Evolutionary conservation across 35 echinoderm and acorn worm genomes (phyloP), one percentile per base, ranked within the genome.

Genomic region (Ophioderma brevispina): DNA sequence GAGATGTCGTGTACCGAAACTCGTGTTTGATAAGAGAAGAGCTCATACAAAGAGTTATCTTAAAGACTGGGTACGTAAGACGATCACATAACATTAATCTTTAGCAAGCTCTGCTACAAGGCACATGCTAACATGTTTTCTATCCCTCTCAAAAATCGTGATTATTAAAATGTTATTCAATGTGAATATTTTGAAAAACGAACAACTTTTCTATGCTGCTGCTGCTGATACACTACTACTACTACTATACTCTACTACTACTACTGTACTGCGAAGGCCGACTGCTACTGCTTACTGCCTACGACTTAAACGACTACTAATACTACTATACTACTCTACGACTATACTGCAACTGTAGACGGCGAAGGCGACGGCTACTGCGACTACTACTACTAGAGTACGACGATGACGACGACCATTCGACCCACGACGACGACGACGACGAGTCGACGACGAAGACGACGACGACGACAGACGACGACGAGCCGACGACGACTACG

Each of bases 21-120:
- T 33, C 50, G n/a, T 95, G 94, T 85, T 80, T 95, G 25, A 79
- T 95, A 28, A 49, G 80, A 21, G 75, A 87, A 1, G 90, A 89
- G 6, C 64, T 92, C 2, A 89, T 92, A 32, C 40, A 50, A 13
- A 36, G 55, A 14, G 77, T 95, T 43, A 95, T 92, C 55, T 38
- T 39, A 0, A 80, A 79, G 15, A 64, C 78, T 38, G 94, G 94
- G 94, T 95, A 80, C 21, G 80, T 88, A 46, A 34, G 37, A 46
- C 4, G 17, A 46, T 46, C 4, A 46, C 41, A 4, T n/a, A 36
- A 36, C 79, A 43, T 84, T 30, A 49, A 49, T 84, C 0, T 23
- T 43, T n/a, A 39, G 49, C 38, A 84, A 18, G 38, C 28, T 32
- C 2, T 23, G 28, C 42, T 84, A 50, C 33, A 4, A 34, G 37